Conservation (phyloP, 2,113 vertebrate species). For the Platichthys flesus region DNA sequence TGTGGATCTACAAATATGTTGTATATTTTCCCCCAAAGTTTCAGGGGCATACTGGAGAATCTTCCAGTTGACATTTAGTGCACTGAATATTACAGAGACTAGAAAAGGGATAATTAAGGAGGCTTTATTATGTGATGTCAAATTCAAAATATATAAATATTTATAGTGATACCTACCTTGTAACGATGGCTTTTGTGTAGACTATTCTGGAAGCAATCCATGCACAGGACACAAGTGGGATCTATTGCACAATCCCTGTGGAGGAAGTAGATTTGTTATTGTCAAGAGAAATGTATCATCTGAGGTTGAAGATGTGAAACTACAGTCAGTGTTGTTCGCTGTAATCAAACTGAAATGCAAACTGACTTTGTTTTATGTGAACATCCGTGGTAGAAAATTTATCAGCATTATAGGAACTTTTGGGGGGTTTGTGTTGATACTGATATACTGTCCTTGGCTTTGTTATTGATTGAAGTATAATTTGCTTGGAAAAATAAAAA, state of each 20-base stretch:
- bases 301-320: neutral
- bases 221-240: slow-evolving; percentile 97
- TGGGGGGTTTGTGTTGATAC: too few relatives aligned
- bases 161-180: slow-evolving; percentile 84
- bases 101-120: neutral
- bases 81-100: neutral
- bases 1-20: neutral
- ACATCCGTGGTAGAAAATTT: too few relatives aligned
- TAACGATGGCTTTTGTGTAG: slow-evolving; percentile 97
- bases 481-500: neutral
- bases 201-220: slow-evolving; percentile 98
- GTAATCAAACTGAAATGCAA: too few relatives aligned
- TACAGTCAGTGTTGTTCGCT: neutral
- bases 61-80: neutral
- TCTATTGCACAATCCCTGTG: slow-evolving; percentile 98
- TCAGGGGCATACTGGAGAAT: neutral
- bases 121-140: neutral
- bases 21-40: neutral
- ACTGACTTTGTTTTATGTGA: too few relatives aligned
- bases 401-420: too few relatives aligned
- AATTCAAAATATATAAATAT: neutral
- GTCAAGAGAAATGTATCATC: slow-evolving; percentile 10
- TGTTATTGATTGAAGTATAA: too few relatives aligned
- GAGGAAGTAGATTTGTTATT: neutral
- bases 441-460: too few relatives aligned